Base-by-base conservation (phyloP, 2,888 invertebrate genomes). In the Acleris literana region DNA sequence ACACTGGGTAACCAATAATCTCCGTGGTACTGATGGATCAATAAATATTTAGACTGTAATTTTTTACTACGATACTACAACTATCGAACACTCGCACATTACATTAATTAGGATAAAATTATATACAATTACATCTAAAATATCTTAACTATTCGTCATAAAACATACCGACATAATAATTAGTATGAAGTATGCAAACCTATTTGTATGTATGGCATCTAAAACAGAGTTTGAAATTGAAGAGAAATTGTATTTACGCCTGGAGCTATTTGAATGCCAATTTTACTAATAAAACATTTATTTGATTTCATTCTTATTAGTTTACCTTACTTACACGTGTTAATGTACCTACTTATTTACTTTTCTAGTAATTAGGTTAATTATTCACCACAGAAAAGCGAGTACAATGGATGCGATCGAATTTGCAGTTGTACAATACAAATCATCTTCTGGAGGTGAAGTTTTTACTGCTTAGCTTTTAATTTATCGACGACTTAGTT, bases 61-160 rank as follows among this genome's bases (percentile, higher is more conserved):
- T 80, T 74, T 74, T 81, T 74, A 76, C 90, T 88, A 90, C 88
- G 78, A 85, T 79, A 82, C 92, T 92, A 92, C 92, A 84, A 78
- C 91, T 92, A 92, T 90, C 87, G 84, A 92, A 91, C 92, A 92
- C 92, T 87, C 92, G 83, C 92, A 92, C 92, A 84, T 89, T 87
- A 90, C 87, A 88, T 87, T 86, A 82, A 88, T 88, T 90, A 88
- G 81, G 80, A 83, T 87, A 85, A 90, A 91, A 86, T 80, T 91
- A 92, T 92, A 92, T 92, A 92, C 92, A 92, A 83, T 89, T 87
- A 90, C 74, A 77, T 75, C 88, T 91, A 90, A 83, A 77, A 79
- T 83, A 82, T 76, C 84, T 85, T 88, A 90, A 82, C 79, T 85
- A 84, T 74, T 84, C 82, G 71, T 78, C 76, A 72, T 49, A 65